Base-by-base conservation (phyloP, 1,140 invertebrate genomes). In the Drosophila burlai region DNA sequence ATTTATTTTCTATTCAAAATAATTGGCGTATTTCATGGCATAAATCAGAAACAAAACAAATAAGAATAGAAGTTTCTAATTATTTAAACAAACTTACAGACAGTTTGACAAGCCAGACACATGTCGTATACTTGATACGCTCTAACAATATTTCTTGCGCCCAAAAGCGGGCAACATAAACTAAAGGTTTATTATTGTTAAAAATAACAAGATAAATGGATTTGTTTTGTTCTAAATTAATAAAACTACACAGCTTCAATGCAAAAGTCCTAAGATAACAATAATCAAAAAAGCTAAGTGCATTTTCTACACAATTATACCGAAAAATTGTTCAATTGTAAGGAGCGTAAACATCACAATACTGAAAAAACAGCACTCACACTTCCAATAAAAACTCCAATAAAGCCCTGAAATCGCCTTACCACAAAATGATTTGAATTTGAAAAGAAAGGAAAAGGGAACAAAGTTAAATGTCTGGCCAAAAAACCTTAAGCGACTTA, bases 321-420 rank as follows among this genome's bases (percentile, higher is more conserved):
- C 21, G 24, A 24, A 3, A 3, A 24, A 24, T 24, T 24, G 2
- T 24, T 24, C 11, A 24, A n/a, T 47, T 58, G 26, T 71, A 73
- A 73, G 47, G 21, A 29, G 36, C 52, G 71, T 73, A 73, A 13
- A 18, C 0, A 26, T 21, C 8, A 45, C 11, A 43, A 29, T 3
- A 10, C 9, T 21, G 2, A 13, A 36, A 38, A 65, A 54, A 50
- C 9, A 24, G 13, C 8, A 45, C 40, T n/a, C 38, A 16, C n/a
- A 59, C 16, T 49, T 71, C n/a, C 38, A 72, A 72, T 49, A 38
- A 31, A 26, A 71, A 68, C n/a, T 46, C 15, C 64, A 68, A 54
- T 54, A 71, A 40, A 10, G 11, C 18, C 31, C 21, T 31, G 0
- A 57, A 49, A 72, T 71, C 66, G 34, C 36, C 36, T 50, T 36